Conservation (phyloP, 1,140 invertebrate species). For the Phocides pigmalion region DNA sequence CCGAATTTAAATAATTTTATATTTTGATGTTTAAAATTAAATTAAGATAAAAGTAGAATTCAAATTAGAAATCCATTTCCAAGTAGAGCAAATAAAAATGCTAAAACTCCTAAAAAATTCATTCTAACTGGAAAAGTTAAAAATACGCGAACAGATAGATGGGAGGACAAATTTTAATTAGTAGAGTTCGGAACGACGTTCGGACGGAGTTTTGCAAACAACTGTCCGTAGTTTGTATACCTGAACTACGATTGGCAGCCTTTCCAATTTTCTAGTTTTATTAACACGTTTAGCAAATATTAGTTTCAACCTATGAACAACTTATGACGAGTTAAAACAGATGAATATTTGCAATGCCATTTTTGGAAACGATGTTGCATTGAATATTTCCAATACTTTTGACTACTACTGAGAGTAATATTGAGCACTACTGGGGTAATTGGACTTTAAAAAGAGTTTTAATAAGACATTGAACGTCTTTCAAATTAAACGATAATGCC, state of each 20-base stretch:
- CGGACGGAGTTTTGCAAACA: slow-evolving; percentile 13
- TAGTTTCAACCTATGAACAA: too few species aligned
- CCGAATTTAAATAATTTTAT: too few species aligned
- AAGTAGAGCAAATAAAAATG: slow-evolving; percentile 8
- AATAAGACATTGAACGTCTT: too few species aligned
- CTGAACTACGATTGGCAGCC: not conserved
- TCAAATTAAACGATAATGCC: too few species aligned
- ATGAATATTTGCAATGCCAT: too few species aligned
- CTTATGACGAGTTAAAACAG: too few species aligned
- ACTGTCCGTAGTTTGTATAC: slow-evolving; percentile 4
- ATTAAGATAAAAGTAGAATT: not conserved
- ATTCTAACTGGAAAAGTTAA: slow-evolving; percentile 23
- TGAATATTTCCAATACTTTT: too few species aligned
- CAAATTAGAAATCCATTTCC: not conserved
- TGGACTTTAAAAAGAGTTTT: too few species aligned
- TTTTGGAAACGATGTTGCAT: too few species aligned
- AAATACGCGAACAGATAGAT: slow-evolving; percentile 25
- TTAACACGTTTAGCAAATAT: not conserved
- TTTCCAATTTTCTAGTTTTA: not conserved
- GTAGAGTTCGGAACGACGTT: slow-evolving; percentile 17
- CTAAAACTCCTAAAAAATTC: slow-evolving; percentile 17
- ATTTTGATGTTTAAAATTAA: not conserved
- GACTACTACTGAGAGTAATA: too few species aligned
- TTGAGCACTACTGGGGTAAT: too few species aligned
- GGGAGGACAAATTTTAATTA: slow-evolving; percentile 27